Evolutionary conservation across 2,797 vertebrate genomes (phyloP), one percentile per base, ranked within the genome.

Genomic region (Anabas testudineus): DNA sequence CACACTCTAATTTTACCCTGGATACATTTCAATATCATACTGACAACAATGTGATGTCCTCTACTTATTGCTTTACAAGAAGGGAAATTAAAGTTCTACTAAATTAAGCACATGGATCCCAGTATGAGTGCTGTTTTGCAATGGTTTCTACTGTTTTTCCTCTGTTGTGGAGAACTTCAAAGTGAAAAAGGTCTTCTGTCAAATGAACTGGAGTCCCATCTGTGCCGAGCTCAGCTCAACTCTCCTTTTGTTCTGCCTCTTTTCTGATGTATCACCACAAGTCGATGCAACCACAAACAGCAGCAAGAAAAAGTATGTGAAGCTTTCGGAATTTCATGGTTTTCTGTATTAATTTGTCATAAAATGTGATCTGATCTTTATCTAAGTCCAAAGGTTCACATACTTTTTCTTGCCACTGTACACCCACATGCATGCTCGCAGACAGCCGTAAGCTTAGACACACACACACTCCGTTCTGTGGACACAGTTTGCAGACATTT

Each of bases 21-120:
- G 78, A 84, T 80, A 76, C 67, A 74, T 90, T 87, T 90, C 80
- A 88, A 82, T 88, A 86, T 88, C 6, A 67, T 74, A 80, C 82
- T 53, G 87, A 88, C 82, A 78, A 58, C 21, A 26, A 18, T 67
- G 72, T 74, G 75, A 78, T 71, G 55, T 60, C 67, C 54, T 34
- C 18, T 46, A 64, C 67, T 55, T 51, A 79, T 76, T 70, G 70
- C 66, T 76, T 71, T 63, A 80, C 74, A 75, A 59, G 63, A 45
- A 74, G 71, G 66, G 71, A 78, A 86, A 87, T 88, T 76, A 85
- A 74, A 70, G 68, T 60, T 78, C 56, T 45, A 53, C 60, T 19
- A 76, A 78, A 76, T 80, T 36, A 75, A 66, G 46, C 41, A 26
- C 60, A 55, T 18, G 48, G 64, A 75, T 78, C 22, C 2, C 2